Evolutionary conservation across 2,888 invertebrate genomes (phyloP), one percentile per base, ranked within the genome.

Genomic region (Blera fallax): DNA sequence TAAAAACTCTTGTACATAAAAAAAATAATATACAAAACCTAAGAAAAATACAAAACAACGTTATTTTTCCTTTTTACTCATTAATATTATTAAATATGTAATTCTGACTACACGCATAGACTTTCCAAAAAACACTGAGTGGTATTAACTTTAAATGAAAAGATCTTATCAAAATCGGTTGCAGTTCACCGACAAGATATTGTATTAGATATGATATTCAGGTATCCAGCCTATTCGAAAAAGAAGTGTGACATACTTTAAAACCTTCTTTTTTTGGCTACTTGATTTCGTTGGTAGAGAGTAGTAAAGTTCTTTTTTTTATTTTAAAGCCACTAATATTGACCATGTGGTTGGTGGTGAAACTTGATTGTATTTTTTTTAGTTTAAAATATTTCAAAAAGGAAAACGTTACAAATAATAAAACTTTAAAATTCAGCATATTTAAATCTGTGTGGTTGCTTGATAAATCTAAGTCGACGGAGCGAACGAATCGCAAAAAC

Each of bases 1-100:
- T 50, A 29, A 65, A 24, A 78, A 74, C 69, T 16, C 21, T n/a
- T 74, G 64, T 64, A 74, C 14, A 70, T 69, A 69, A 50, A 73
- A 40, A 50, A 18, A 32, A 40, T 62, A 29, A 48, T 52, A 50
- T 3, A 45, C n/a, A n/a, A 37, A 56, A 27, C 1, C 8, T 43
- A 29, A 40, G 54, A 43, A 67, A 67, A 40, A 27, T 43, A 67
- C 11, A 14, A 54, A 67, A 67, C 21, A 70, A 56, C 34, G 72
- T 60, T 50, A 40, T 50, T 60, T 52, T 62, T 40, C 58, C 52
- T 43, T 58, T 62, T 40, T 34, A 27, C 60, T 40, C 27, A 50
- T 60, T 34, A 29, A 43, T 27, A 3, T n/a, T 37, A 18, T 29
- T 29, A 32, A 64, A 48, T 34, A n/a, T n/a, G n/a, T n/a, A 34